Base-by-base conservation (phyloP, 2,888 invertebrate species). In the Didymodactylos carnosus region DNA sequence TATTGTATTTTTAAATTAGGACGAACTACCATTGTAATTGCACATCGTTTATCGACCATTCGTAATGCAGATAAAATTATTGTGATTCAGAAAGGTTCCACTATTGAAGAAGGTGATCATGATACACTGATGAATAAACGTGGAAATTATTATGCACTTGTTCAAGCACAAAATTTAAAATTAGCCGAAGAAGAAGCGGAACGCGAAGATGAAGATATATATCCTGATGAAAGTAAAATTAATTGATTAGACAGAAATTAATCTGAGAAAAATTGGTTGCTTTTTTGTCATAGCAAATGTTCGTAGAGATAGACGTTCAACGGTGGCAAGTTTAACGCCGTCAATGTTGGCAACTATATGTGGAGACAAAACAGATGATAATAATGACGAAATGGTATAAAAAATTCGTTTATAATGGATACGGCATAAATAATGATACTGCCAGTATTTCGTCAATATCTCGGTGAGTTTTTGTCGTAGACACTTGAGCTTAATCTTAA, bases 41-140 rank as follows among this genome's bases (percentile, higher is more conserved):
- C 85, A 6, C 84, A 85, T 77, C 81, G 86, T 25, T 78, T 86
- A 75, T 84, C 86, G 11, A 86, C 86, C 2, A 84, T 86, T 73
- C 80, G 83, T 77, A 84, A 83, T 51, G 86, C 85, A 16, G 85
- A 86, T 78, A 79, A 82, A 72, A 86, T 86, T 72, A 80, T 82
- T 75, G 83, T 82, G 8, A 81, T 86, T 77, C 80, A 83, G 75
- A 86, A 87, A 74, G 91, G 84, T 7, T 77, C 79, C 14, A 82
- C 85, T 71, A 80, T 81, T 4, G 86, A 86, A 77, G 76, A 78
- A 41, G 86, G 86, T 35, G 84, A 82, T 39, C 86, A 86, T 76
- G 80, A 83, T 43, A 80, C 84, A 75, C 78, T 86, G 43, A 83
- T 86, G 82, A 73, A 78, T 72, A 80, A 84, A 29, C 75, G 78